Conservation (phyloP, 2,113 vertebrate genomes). For the Irena cyanogastra region DNA sequence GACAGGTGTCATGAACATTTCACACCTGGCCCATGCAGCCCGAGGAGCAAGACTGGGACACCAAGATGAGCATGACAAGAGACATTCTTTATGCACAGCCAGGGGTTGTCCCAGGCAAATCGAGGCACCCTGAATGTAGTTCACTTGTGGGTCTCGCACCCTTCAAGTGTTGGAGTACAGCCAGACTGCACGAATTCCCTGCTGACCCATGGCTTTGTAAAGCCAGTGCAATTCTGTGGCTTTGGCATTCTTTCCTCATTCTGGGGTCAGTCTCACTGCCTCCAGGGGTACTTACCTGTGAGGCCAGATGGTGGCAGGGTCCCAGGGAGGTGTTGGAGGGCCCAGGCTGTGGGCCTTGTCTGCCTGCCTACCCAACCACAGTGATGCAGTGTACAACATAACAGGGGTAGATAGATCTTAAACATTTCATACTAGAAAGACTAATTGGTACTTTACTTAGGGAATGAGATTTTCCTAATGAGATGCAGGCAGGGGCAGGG, state of each 20-base stretch:
- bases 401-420: fast-evolving
- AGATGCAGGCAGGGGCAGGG: neutral
- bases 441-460: neutral
- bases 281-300: too few species aligned
- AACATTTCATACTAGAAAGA: neutral
- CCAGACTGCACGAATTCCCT: neutral
- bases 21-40: neutral
- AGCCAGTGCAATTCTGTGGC: neutral
- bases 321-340: neutral
- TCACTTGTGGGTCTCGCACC: fast-evolving
- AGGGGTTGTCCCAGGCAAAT: neutral
- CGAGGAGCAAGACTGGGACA: neutral
- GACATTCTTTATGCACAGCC: neutral
- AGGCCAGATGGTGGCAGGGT: neutral
- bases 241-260: fast-evolving
- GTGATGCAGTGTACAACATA: fast-evolving
- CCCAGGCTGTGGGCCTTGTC: neutral
- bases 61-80: neutral
- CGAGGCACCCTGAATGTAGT: neutral
- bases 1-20: neutral
- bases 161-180: neutral
- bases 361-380: neutral
- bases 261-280: neutral
- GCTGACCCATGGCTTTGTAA: neutral
- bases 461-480: neutral